phyloP scores from a whole-genome alignment of 2,113 vertebrate species.

The Nycticryphes semicollaris region DNA sequence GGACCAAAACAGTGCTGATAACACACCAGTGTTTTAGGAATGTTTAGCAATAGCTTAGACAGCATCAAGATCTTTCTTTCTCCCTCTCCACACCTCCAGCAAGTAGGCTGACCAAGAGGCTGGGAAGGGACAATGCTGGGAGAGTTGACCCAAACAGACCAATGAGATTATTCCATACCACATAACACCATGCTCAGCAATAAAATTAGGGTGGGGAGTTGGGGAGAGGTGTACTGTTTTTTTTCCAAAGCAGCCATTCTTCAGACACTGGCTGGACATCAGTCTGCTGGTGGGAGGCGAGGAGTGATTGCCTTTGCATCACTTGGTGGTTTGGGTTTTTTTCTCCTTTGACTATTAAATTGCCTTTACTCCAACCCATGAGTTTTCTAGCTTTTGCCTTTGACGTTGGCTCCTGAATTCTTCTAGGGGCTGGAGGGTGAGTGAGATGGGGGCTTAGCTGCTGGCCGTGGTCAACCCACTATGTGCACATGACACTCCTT shows the following conservation, averaged over 20 bases:
- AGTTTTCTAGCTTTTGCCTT: neutral
- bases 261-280: neutral
- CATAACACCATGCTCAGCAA: neutral
- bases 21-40: neutral
- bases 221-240: neutral
- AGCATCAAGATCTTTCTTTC: neutral
- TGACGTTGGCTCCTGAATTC: neutral
- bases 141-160: neutral
- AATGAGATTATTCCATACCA: neutral
- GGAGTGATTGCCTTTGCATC: neutral
- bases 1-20: neutral
- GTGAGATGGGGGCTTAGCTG: neutral
- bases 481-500: neutral
- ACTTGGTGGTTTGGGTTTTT: neutral
- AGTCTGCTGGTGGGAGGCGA: neutral
- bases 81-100: neutral
- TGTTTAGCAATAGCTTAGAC: neutral
- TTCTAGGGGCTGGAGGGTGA: neutral
- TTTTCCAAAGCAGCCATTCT: neutral
- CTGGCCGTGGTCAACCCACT: neutral
- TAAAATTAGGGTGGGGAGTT: neutral
- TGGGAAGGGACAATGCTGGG: neutral
- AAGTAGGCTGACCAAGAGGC: neutral
- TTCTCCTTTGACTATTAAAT: neutral
- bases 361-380: neutral